Conservation (phyloP, 2,888 invertebrate species). For the Rhogogaster chlorosoma region DNA sequence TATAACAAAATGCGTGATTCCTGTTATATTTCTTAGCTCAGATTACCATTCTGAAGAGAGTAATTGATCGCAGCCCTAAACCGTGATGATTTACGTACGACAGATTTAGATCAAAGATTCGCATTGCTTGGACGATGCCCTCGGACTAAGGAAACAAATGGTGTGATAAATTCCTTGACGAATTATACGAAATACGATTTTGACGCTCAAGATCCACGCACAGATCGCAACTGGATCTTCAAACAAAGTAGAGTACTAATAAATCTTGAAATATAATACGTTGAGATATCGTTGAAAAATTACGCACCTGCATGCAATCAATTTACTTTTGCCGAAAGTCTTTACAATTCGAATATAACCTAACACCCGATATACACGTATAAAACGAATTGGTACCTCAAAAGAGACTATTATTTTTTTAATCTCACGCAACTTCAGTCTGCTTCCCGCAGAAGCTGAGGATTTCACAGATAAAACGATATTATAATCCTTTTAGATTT, state of each 20-base stretch:
- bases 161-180: background rate
- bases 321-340: background rate
- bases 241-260: background rate
- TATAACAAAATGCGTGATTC: background rate
- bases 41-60: too few relatives aligned
- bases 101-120: background rate
- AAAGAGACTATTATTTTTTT: background rate
- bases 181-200: background rate
- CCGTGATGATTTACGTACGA: background rate
- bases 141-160: background rate
- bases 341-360: background rate
- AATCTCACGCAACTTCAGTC: conserved; percentile 12
- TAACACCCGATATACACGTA: background rate
- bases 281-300: conserved; percentile 16
- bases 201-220: conserved; percentile 9
- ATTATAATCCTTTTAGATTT: background rate
- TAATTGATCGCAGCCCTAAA: background rate
- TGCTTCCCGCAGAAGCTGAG: background rate
- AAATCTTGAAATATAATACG: conserved; percentile 1
- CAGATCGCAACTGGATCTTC: conserved; percentile 21
- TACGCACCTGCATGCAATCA: background rate
- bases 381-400: conserved; percentile 7
- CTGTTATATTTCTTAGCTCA: background rate
- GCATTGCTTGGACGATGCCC: background rate
- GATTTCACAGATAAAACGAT: background rate